Evolutionary conservation across 2,113 vertebrate genomes (phyloP), one percentile per base, ranked within the genome.

Genomic region (Eonycteris spelaea): DNA sequence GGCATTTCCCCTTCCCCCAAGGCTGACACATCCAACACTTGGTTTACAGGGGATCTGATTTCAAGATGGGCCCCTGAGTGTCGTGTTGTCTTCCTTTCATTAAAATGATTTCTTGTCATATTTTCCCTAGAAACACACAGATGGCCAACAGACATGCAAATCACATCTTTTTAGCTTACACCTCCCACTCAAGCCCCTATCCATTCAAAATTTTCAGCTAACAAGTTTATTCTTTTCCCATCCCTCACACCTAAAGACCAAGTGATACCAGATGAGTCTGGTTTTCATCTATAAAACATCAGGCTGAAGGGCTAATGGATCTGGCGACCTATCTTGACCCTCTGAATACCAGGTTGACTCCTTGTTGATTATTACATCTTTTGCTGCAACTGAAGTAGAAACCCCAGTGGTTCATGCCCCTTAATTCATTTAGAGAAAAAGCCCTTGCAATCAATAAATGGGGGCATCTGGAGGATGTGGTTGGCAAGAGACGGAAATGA

Each of bases 151-250:
- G 83, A 28, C 43, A 78, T 1, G 2, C 10, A 57, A 57, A 33
- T 35, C 15, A 18, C 38, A 61, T 84, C 90, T 43, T 82, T 53
- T 45, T 75, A 48, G 53, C 43, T 71, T 55, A 86, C 33, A 68
- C 74, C 65, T 87, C 91, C 94, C 89, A 91, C 75, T 70, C 77
- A 79, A 82, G 61, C 3, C n/a, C 48, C 57, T 79, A 59, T n/a
- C 61, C 93, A 94, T 94, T 97, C 91, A 96, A 84, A 82, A 95
- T 86, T 95, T 85, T 94, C 48, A 48, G 75, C 73, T 87, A 75
- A 86, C 61, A 83, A 73, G 63, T 89, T 94, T 70, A 73, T 85
- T 91, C 35, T 91, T 87, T 92, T 68, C 79, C 75, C 63, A 30
- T 40, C 5, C 67, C 57, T 96, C 75, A 87, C 43, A 55, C 40